phyloP scores from a whole-genome alignment of 2,888 invertebrate species.

The Cataglyphis rosenhaueri region DNA sequence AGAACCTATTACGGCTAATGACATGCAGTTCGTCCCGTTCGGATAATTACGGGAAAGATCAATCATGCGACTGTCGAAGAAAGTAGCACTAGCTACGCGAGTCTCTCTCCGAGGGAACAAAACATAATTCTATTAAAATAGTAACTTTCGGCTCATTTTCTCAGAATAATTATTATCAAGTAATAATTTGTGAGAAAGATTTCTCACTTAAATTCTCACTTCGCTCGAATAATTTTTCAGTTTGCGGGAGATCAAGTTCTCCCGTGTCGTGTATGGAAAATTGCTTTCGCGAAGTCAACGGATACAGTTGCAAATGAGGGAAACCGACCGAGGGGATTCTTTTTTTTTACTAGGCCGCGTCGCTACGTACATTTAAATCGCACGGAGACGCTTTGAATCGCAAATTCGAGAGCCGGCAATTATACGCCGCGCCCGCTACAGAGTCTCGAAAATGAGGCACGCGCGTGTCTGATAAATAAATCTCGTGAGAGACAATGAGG shows the following conservation, averaged over 20 bases:
- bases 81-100: neutral
- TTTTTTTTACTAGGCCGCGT: slow-evolving; percentile 11
- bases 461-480: slow-evolving; percentile 60
- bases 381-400: slow-evolving; percentile 30
- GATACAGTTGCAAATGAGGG: slow-evolving; percentile 24
- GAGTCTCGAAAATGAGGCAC: slow-evolving; percentile 31
- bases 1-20: slow-evolving; percentile 8
- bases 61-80: slow-evolving; percentile 8
- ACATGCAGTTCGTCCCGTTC: neutral
- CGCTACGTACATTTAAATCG: slow-evolving; percentile 24
- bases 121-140: neutral
- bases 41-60: slow-evolving; percentile 16
- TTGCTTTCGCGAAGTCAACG: neutral
- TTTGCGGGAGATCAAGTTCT: neutral
- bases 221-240: neutral
- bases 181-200: slow-evolving; percentile 1
- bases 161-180: neutral
- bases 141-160: neutral
- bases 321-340: neutral
- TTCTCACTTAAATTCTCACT: neutral
- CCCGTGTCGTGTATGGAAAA: neutral
- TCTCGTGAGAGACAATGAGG: slow-evolving; percentile 67
- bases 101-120: neutral
- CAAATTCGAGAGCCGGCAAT: slow-evolving; percentile 25
- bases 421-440: neutral